Evolutionary conservation across 2,797 vertebrate genomes (phyloP).

Genomic region (Phrynocephalus vlangalii): DNA sequence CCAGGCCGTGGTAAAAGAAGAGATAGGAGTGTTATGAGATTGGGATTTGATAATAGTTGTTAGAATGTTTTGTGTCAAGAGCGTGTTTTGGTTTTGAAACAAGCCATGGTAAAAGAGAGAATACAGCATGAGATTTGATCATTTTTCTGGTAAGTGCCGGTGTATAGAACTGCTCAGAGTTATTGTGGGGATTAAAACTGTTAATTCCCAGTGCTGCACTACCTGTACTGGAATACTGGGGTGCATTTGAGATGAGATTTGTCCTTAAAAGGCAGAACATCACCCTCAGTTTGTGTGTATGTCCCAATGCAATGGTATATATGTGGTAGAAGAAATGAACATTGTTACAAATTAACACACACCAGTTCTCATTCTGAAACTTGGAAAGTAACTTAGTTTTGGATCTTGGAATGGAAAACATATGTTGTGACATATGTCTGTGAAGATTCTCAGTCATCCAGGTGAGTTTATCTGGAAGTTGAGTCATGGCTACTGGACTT

Average conservation of each 20-base stretch:
- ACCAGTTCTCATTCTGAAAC: neutral
- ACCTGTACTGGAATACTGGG: neutral
- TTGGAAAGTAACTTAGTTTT: neutral
- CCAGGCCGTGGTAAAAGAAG: neutral
- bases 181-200: neutral
- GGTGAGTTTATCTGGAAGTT: no score
- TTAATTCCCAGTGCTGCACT: neutral
- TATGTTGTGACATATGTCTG: no score
- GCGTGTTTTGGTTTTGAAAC: neutral
- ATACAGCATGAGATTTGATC: neutral
- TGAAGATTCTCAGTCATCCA: no score
- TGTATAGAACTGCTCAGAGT: neutral
- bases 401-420: neutral
- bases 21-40: neutral
- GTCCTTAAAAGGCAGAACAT: neutral
- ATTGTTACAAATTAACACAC: neutral
- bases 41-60: neutral
- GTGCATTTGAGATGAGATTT: neutral
- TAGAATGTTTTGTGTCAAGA: neutral
- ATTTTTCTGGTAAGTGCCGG: neutral
- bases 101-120: constrained; percentile 6
- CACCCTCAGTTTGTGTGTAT: no score
- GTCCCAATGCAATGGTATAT: neutral
- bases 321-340: neutral
- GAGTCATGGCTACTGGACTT: no score